Evolutionary conservation across 2,888 invertebrate species (phyloP).

Genomic region (Serripes groenlandicus): DNA sequence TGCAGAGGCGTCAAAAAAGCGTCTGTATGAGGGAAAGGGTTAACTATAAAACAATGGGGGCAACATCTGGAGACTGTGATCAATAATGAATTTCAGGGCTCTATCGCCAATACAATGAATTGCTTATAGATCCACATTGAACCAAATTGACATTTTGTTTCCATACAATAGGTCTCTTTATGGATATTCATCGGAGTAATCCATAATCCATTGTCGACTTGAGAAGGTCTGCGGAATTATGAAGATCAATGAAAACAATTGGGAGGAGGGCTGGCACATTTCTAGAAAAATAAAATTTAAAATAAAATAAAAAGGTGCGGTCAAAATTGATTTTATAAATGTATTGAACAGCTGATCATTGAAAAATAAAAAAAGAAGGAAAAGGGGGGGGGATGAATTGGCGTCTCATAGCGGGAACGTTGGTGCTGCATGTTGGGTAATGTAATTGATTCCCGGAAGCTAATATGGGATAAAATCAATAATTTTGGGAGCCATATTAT

Average conservation of each 20-base stretch:
- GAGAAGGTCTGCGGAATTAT: constrained; percentile 14
- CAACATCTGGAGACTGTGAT: constrained; percentile 34
- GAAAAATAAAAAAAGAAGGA: too few relatives aligned
- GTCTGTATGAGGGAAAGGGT: neutral
- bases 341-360: too few relatives aligned
- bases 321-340: too few relatives aligned
- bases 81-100: constrained; percentile 49
- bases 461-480: constrained; percentile 6
- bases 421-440: neutral
- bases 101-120: constrained; percentile 47
- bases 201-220: constrained; percentile 44
- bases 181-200: constrained; percentile 56
- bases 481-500: constrained; percentile 4
- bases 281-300: too few relatives aligned
- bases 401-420: neutral
- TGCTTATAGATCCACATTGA: constrained; percentile 63
- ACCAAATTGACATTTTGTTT: constrained; percentile 62
- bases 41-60: constrained; percentile 1
- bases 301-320: too few relatives aligned
- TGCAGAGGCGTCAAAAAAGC: neutral
- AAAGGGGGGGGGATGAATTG: too few relatives aligned
- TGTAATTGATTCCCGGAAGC: neutral
- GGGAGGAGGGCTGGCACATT: too few relatives aligned
- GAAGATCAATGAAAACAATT: too few relatives aligned
- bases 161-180: constrained; percentile 39